Evolutionary conservation across 1,140 invertebrate genomes (phyloP).

Genomic region (Platyura marginata): DNA sequence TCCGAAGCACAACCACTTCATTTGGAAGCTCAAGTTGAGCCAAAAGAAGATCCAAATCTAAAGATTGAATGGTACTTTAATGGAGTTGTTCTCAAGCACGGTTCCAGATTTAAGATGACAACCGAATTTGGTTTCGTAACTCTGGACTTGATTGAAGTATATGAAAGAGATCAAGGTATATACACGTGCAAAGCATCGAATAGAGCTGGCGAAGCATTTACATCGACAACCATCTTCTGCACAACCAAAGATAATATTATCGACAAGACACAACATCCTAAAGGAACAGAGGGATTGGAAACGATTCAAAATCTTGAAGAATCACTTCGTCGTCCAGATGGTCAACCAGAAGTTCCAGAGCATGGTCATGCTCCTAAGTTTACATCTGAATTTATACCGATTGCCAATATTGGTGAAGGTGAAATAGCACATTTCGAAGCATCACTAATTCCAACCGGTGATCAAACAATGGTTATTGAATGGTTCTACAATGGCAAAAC

Average conservation of each 20-base stretch:
- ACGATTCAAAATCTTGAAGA: slow-evolving; percentile 83
- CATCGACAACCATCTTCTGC: slow-evolving; percentile 73
- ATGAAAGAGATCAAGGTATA: slow-evolving; percentile 85
- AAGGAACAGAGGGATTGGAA: slow-evolving; percentile 76
- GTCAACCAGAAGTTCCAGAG: slow-evolving; percentile 44
- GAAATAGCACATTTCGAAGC: slow-evolving; percentile 91
- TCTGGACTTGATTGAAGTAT: slow-evolving; percentile 71
- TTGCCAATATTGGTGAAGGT: slow-evolving; percentile 66
- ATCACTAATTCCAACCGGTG: slow-evolving; percentile 78
- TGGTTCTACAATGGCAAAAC: slow-evolving; percentile 92
- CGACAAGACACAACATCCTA: slow-evolving; percentile 80
- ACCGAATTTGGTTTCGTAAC: slow-evolving; percentile 88
- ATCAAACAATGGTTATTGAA: slow-evolving; percentile 91
- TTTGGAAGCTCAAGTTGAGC: slow-evolving; percentile 84
- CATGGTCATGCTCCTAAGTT: slow-evolving; percentile 71
- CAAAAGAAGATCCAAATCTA: slow-evolving; percentile 91
- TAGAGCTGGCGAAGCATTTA: slow-evolving; percentile 75
- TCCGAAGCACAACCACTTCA: slow-evolving; percentile 79
- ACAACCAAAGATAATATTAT: slow-evolving; percentile 65
- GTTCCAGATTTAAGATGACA: slow-evolving; percentile 68
- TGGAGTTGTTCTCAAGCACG: slow-evolving; percentile 68
- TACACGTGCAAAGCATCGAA: slow-evolving; percentile 82
- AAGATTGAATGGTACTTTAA: slow-evolving; percentile 90
- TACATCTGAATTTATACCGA: slow-evolving; percentile 67
- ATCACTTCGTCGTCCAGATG: slow-evolving; percentile 51